A percentile compares a stretch with the other conserved stretches of the same genome.
Conservation (phyloP, 2,113 vertebrate species). For the Psilopogon haemacephalus region DNA sequence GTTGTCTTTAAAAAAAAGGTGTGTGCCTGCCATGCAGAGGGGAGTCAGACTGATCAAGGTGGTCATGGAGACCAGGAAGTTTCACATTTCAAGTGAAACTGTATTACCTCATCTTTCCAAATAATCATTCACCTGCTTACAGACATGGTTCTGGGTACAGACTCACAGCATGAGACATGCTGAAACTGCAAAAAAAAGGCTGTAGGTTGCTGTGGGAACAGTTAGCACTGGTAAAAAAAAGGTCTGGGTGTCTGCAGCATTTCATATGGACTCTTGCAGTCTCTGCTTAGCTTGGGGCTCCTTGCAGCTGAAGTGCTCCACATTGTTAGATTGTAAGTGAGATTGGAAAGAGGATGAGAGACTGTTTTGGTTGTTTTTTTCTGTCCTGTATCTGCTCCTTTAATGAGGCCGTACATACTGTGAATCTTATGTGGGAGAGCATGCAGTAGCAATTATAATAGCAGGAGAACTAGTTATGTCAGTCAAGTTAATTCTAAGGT, state of each 20-base stretch:
- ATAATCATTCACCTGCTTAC: not conserved
- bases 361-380: not conserved
- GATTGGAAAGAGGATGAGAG: not conserved
- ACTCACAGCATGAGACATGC: not conserved
- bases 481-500: not conserved
- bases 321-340: not conserved
- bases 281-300: not conserved
- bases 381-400: not conserved
- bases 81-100: accelerated
- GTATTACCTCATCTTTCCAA: not conserved
- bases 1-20: not conserved
- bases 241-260: not conserved
- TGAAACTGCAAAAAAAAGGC: not conserved
- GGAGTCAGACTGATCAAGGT: not conserved
- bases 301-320: accelerated
- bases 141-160: not conserved
- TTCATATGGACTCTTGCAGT: not conserved
- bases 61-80: not conserved
- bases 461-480: not conserved
- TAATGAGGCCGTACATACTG: not conserved
- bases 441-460: not conserved
- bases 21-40: accelerated
- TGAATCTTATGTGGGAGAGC: not conserved
- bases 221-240: not conserved
- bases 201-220: not conserved